Percentiles rank a stretch among this genome's conserved stretches.
phyloP scores from a whole-genome alignment of 2,797 vertebrate genomes.

The Lepilemur ruficaudatus region DNA sequence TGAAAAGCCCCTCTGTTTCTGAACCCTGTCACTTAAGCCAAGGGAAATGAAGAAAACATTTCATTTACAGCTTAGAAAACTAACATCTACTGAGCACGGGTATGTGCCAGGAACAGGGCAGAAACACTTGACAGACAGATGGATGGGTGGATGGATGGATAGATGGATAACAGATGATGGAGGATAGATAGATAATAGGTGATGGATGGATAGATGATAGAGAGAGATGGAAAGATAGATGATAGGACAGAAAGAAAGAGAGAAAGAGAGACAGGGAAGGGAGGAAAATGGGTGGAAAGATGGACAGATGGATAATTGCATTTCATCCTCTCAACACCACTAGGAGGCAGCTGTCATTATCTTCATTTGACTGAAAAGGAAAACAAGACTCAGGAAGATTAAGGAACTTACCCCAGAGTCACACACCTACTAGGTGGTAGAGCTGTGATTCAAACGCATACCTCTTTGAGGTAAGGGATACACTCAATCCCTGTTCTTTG shows the following conservation, averaged over 20 bases:
- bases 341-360: neutral
- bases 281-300: neutral
- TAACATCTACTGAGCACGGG: neutral
- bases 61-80: conserved; percentile 1
- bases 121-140: neutral
- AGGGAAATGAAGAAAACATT: neutral
- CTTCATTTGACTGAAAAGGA: neutral
- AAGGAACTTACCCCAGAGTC: neutral
- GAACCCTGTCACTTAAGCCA: neutral
- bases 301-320: neutral
- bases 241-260: neutral
- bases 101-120: neutral
- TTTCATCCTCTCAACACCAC: neutral
- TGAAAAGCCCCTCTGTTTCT: neutral
- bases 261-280: neutral
- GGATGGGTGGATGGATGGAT: neutral
- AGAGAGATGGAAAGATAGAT: too few relatives aligned
- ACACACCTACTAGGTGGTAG: neutral
- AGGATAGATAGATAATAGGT: too few relatives aligned
- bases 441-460: neutral
- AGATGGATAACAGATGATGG: too few relatives aligned
- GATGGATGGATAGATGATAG: neutral
- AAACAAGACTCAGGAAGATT: neutral
- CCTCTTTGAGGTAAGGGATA: neutral
- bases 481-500: neutral